Conservation (phyloP, 1,140 invertebrate species). For the Caenorhabditis latens region DNA sequence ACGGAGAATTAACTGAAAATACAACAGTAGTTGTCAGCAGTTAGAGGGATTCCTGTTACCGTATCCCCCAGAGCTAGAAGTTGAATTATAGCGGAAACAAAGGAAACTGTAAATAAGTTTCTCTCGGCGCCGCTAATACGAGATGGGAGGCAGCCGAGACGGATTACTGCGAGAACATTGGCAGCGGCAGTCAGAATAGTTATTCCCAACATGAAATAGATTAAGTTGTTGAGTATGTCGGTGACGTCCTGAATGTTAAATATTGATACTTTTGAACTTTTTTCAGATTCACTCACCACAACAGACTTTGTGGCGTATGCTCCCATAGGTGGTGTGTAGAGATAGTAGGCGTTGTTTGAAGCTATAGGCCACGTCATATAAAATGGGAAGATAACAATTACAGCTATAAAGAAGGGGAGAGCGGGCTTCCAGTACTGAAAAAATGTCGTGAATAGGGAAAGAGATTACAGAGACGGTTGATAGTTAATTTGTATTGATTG, state of each 20-base stretch:
- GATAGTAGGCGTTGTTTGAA: neutral
- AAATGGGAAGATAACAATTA: neutral
- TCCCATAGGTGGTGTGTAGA: neutral
- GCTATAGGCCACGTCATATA: neutral
- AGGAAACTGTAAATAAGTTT: neutral
- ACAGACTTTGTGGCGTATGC: neutral
- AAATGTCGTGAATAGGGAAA: no score
- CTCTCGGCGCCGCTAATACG: slow-evolving; percentile 17
- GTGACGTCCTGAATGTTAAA: neutral
- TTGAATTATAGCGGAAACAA: neutral
- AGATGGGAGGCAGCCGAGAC: neutral
- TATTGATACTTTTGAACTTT: neutral
- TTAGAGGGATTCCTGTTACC: neutral
- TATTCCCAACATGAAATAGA: neutral
- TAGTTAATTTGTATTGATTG: no score
- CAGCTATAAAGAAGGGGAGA: neutral
- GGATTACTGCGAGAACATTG: neutral
- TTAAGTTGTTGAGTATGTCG: neutral
- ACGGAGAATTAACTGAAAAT: slow-evolving; percentile 11
- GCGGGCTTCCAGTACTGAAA: neutral
- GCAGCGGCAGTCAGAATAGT: neutral
- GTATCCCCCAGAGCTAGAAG: neutral
- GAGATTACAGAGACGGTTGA: neutral
- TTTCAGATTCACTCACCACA: neutral
- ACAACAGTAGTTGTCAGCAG: neutral